phyloP scores from a whole-genome alignment of 2,113 vertebrate genomes.

The Pygoscelis antarcticus region DNA sequence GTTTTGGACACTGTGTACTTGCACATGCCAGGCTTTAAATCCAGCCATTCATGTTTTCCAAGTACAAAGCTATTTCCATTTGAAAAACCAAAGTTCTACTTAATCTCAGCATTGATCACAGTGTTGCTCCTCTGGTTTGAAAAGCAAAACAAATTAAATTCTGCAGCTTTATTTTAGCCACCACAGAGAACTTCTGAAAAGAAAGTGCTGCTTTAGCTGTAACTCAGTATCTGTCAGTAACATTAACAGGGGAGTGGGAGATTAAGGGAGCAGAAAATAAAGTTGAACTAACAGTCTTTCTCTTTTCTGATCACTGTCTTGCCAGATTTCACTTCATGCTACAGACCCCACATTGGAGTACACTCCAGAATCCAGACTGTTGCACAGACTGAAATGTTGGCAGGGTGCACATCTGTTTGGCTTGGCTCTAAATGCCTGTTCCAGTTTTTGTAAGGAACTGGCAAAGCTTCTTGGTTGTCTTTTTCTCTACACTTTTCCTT shows the following conservation, averaged over 20 bases:
- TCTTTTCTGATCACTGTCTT: neutral
- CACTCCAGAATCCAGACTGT: neutral
- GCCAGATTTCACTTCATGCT: neutral
- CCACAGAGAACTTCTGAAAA: neutral
- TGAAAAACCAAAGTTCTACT: neutral
- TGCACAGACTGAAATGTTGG: conserved; percentile 14
- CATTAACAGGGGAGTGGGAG: neutral
- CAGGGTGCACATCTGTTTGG: neutral
- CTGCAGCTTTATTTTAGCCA: neutral
- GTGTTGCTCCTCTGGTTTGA: neutral
- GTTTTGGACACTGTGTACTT: neutral
- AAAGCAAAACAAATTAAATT: neutral
- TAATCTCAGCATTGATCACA: neutral
- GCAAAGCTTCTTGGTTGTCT: neutral
- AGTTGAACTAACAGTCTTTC: neutral
- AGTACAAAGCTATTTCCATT: conserved; percentile 7
- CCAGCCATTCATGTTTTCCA: conserved; percentile 29
- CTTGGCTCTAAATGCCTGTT: neutral
- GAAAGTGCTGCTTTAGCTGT: neutral
- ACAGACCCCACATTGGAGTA: neutral
- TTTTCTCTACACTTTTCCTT: neutral
- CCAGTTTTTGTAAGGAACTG: conserved; percentile 13
- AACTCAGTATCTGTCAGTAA: neutral
- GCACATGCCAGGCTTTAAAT: neutral
- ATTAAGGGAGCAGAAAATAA: neutral